Evolutionary conservation across 2,888 invertebrate species (phyloP), one percentile per base, ranked within the genome.

Genomic region (Megastigmus dorsalis): DNA sequence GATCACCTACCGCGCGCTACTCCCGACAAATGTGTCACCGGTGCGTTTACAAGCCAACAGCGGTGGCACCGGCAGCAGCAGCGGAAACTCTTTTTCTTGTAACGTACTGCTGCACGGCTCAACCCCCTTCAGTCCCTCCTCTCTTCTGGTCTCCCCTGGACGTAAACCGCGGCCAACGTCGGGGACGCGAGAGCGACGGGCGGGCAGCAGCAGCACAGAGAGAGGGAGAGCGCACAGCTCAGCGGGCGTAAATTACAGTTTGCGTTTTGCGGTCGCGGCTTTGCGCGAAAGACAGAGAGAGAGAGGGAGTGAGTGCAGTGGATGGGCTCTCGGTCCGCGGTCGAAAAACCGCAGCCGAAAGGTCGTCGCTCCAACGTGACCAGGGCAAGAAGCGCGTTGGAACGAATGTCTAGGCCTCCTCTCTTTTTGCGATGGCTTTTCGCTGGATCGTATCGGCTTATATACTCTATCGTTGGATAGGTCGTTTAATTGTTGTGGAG

Each of bases 171-270:
- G 20, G 33, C 55, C 60, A 26, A 36, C 67, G 38, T n/a, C 26
- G 18, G 20, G 45, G 30, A 6, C 50, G n/a, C 23, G 6, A n/a
- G n/a, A n/a, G 4, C 28, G 4, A 9, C 23, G 26, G 3, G 30
- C 13, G 6, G 7, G n/a, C 28, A n/a, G 33, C 52, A 45, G 33
- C 33, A 30, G 1, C 20, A 10, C 0, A 1, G 26, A 20, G 50
- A 5, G n/a, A 23, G 50, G 0, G 43, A 30, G 2, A 7, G 10
- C 54, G 9, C 3, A 26, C 30, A 13, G 3, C 7, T 23, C 10
- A n/a, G 30, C 57, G 36, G 57, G 69, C 69, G 76, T 66, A 76
- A 76, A 76, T 76, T 76, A 69, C 70, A 73, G 66, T 76, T 76
- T 73, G 76, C 72, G 71, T 52, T 71, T 20, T 75, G 69, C 65